phyloP scores from a whole-genome alignment of 2,113 vertebrate genomes.

The Onychorhynchus coronatus region DNA sequence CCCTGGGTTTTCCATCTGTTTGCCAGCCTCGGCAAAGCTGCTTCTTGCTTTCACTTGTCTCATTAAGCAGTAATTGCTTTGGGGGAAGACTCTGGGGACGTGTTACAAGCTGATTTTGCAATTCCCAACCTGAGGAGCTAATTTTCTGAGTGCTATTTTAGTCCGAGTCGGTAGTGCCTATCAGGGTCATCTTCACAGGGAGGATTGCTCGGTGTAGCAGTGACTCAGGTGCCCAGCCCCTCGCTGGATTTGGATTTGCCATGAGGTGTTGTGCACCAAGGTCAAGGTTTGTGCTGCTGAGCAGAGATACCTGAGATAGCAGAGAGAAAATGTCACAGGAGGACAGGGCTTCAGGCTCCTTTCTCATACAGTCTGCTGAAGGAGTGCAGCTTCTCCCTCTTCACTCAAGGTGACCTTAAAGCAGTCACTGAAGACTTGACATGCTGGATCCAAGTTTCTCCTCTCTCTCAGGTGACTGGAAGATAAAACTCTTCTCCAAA shows the following conservation, averaged over 20 bases:
- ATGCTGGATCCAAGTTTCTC: background rate
- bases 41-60: background rate
- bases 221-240: background rate
- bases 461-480: background rate
- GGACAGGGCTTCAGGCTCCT: background rate
- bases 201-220: background rate
- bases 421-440: background rate
- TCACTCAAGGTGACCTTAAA: background rate
- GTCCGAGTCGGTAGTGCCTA: background rate
- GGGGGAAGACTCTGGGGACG: background rate
- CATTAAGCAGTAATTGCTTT: background rate
- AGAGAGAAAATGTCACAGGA: background rate
- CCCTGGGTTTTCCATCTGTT: background rate
- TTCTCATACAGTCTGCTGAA: background rate
- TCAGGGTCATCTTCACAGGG: background rate
- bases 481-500: background rate
- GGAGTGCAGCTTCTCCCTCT: background rate
- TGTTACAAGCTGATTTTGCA: background rate
- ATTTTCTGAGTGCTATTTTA: background rate
- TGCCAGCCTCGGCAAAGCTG: background rate
- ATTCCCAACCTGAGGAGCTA: rapidly evolving
- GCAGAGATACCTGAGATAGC: background rate
- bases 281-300: background rate
- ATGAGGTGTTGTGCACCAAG: background rate
- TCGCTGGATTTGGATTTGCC: background rate